phyloP scores from a whole-genome alignment of 2,888 invertebrate species.

The Asteroscopus sphinx region DNA sequence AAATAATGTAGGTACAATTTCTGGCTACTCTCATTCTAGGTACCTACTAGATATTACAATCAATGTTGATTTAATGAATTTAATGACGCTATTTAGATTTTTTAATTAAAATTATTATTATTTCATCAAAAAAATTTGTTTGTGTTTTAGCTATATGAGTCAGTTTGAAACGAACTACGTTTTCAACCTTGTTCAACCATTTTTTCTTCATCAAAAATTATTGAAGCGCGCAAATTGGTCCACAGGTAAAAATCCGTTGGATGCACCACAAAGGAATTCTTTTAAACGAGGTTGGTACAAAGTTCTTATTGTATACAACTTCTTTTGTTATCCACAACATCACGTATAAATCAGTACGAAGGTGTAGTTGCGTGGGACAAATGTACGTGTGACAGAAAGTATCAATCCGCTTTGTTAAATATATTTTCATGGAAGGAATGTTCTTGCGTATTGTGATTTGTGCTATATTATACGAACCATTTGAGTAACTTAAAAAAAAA shows the following conservation, averaged over 20 bases:
- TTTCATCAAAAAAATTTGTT: not conserved
- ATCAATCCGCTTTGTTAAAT: constrained; percentile 35
- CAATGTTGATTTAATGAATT: too few species aligned
- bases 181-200: not conserved
- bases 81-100: too few species aligned
- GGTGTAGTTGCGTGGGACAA: constrained; percentile 51
- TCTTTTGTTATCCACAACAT: constrained; percentile 46
- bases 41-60: too few species aligned
- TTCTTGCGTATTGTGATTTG: constrained; percentile 12
- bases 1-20: not conserved
- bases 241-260: constrained; percentile 56
- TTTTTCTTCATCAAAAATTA: constrained; percentile 35
- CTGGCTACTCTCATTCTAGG: too few species aligned
- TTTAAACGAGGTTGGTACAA: constrained; percentile 40
- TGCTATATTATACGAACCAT: constrained; percentile 1
- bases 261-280: constrained; percentile 50
- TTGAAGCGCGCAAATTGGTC: constrained; percentile 54
- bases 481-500: constrained; percentile 9
- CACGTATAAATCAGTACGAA: constrained; percentile 43
- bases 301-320: constrained; percentile 41
- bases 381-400: constrained; percentile 40
- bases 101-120: not conserved
- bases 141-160: not conserved
- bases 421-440: constrained; percentile 23
- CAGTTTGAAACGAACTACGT: not conserved